phyloP scores from a whole-genome alignment of 2,797 vertebrate genomes.

The Sus cebifrons region DNA sequence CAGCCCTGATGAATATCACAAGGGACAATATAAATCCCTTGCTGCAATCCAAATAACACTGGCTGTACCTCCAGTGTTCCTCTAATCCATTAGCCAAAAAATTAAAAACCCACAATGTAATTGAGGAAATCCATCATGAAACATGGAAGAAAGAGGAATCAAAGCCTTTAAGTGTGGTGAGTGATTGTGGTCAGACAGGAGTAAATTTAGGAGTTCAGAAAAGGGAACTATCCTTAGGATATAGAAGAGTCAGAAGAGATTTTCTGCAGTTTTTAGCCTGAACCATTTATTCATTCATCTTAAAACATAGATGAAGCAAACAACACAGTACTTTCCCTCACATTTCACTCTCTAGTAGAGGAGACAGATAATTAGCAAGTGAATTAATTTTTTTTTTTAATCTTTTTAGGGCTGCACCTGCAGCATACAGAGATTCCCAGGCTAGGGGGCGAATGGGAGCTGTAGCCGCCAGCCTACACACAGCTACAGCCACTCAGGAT shows the following conservation, averaged over 20 bases:
- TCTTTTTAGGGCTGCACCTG: too few species aligned
- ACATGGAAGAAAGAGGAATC: slow-evolving; percentile 38
- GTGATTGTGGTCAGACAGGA: neutral
- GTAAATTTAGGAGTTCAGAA: neutral
- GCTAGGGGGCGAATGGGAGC: too few species aligned
- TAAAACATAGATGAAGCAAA: slow-evolving; percentile 11
- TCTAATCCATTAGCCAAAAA: slow-evolving; percentile 50
- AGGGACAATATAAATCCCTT: neutral
- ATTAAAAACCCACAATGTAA: slow-evolving; percentile 15
- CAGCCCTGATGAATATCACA: neutral
- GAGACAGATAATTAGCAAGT: slow-evolving; percentile 22
- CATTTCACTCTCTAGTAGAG: neutral
- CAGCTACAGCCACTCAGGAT: too few species aligned
- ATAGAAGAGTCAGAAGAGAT: neutral
- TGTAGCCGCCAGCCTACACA: too few species aligned
- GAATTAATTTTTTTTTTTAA: neutral
- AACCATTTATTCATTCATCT: neutral
- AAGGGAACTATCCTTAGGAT: neutral
- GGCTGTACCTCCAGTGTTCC: neutral
- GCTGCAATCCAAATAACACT: slow-evolving; percentile 9
- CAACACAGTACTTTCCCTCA: neutral
- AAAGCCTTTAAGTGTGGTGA: slow-evolving; percentile 6
- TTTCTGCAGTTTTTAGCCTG: neutral
- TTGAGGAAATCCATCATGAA: slow-evolving; percentile 27
- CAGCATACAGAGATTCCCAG: too few species aligned